phyloP scores from a whole-genome alignment of 2,113 vertebrate species.

The Semicossyphus pulcher region DNA sequence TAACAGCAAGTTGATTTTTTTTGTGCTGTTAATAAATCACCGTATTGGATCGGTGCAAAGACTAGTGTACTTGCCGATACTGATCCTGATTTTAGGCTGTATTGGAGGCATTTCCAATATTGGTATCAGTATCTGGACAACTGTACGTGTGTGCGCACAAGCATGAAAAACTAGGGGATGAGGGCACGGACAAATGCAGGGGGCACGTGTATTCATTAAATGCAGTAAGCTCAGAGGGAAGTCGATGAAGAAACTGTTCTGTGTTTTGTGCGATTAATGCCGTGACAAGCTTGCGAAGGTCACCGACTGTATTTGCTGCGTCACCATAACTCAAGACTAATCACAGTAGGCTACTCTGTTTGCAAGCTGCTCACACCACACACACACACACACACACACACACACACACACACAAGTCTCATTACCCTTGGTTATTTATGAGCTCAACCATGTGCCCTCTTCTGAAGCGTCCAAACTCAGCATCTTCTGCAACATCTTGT shows the following conservation, averaged over 20 bases:
- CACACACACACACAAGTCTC: conserved; percentile 69
- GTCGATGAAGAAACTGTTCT: conserved; percentile 30
- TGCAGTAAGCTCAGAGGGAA: not conserved
- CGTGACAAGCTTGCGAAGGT: conserved; percentile 61
- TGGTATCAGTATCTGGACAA: too few relatives aligned
- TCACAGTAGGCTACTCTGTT: conserved; percentile 45
- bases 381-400: conserved; percentile 1
- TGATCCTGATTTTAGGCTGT: too few relatives aligned
- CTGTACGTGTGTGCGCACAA: too few relatives aligned
- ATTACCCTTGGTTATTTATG: conserved; percentile 86
- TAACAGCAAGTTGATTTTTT: too few relatives aligned
- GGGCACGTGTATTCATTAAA: conserved; percentile 31
- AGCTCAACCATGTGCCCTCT: conserved; percentile 62
- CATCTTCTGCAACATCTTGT: conserved; percentile 61
- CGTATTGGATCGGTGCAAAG: too few relatives aligned
- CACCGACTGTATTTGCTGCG: conserved; percentile 58
- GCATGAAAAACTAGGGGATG: not conserved
- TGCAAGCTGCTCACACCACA: conserved; percentile 13
- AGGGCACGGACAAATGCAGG: not conserved
- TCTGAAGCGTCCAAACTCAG: conserved; percentile 61
- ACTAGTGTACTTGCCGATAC: too few relatives aligned
- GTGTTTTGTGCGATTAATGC: conserved; percentile 19
- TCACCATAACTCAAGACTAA: conserved; percentile 69
- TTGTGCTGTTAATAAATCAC: too few relatives aligned
- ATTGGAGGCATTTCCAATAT: too few relatives aligned